Evolutionary conservation across 2,113 vertebrate genomes (phyloP), one percentile per base, ranked within the genome.

Genomic region (Corythornis vintsioides): DNA sequence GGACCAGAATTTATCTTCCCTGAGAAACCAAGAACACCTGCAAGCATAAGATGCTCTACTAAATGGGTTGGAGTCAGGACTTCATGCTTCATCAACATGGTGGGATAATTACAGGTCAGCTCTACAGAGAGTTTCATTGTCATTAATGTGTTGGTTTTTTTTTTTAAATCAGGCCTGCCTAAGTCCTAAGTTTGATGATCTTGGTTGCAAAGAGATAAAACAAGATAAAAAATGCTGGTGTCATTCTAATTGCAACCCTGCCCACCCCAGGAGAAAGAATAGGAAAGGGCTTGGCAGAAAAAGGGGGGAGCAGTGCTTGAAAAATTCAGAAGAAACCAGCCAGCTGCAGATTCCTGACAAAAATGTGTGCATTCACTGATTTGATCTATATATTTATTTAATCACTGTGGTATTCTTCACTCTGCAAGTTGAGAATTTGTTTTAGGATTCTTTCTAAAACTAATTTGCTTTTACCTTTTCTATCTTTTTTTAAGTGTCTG

Each of bases 401-500:
- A 80, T 92, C n/a, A 28, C 74, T 28, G 60, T 4, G 1, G 15
- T 69, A 71, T 87, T 75, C 29, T 47, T 69, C 13, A 26, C 47
- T 43, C 8, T 6, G 0, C 11, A 83, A 83, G 12, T 53, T 84
- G 55, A 43, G 15, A 65, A 29, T 73, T 83, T 76, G 26, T 10
- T 86, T 91, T n/a, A 45, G 15, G 5, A 2, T 2, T 43, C 6
- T 69, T 59, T 80, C 48, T 2, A 1, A 77, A 75, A n/a, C 25
- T 60, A 0, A 1, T 71, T 78, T 71, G 3, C 11, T 82, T 57
- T 53, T 50, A 33, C 8, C 15, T 61, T 85, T 77, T 43, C 13
- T 59, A 0, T 19, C 22, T 17, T 70, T 64, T 63, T 25, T 1
- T 8, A n/a, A 45, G 15, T 26, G 8, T 35, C n/a, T n/a, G 29